These are phyloP conservation scores for Pantherophis guttatus DNA, from an alignment of 2,113 vertebrate species.

Conservation along the genomic window DNA sequence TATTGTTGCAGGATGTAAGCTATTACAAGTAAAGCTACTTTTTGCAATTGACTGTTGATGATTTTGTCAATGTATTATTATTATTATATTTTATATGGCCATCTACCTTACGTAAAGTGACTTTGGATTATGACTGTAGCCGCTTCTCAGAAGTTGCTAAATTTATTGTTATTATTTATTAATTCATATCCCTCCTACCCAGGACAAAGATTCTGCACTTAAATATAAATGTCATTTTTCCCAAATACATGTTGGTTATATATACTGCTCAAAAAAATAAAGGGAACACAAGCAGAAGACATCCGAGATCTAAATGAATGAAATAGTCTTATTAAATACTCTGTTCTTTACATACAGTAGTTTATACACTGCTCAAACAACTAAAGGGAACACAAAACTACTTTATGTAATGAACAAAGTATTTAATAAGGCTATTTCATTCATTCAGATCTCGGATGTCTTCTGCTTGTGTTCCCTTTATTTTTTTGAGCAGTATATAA, in stretches of 20 bases:
- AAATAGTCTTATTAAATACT: too few relatives aligned
- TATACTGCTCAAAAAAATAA: too few relatives aligned
- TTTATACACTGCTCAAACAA: too few relatives aligned
- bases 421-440: too few relatives aligned
- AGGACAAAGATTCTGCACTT: background rate
- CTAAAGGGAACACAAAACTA: too few relatives aligned
- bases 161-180: background rate
- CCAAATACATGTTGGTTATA: background rate
- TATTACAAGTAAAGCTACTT: background rate
- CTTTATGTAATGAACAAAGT: too few relatives aligned
- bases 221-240: background rate
- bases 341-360: too few relatives aligned
- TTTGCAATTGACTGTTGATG: background rate
- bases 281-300: too few relatives aligned
- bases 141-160: background rate
- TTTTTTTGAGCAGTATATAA: background rate
- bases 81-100: background rate
- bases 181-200: background rate
- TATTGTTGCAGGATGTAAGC: background rate
- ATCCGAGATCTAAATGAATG: too few relatives aligned
- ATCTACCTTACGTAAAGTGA: background rate
- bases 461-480: too few relatives aligned
- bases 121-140: background rate
- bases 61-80: background rate
- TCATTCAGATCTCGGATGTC: too few relatives aligned